Percentiles rank a stretch among this genome's conserved stretches.
phyloP scores from a whole-genome alignment of 1,140 invertebrate species.

The Drosophila santomea region DNA sequence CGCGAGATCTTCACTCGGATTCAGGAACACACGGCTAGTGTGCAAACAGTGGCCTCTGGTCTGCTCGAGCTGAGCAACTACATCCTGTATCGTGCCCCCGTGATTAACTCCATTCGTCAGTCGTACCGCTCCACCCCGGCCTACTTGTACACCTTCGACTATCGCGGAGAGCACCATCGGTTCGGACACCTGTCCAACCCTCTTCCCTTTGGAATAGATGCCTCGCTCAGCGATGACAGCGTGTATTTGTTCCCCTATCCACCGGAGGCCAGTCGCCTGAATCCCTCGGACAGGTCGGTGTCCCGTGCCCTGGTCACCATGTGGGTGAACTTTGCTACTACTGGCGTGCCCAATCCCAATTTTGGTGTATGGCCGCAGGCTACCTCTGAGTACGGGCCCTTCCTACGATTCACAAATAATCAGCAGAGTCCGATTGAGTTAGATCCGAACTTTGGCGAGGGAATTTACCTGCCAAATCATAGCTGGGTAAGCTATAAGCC shows the following conservation, averaged over 20 bases:
- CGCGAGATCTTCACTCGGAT: constrained; percentile 66
- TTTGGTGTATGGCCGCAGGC: constrained; percentile 66
- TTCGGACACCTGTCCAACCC: constrained; percentile 63
- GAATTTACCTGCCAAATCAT: constrained; percentile 63
- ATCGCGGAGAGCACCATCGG: constrained; percentile 75
- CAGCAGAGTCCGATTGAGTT: constrained; percentile 56
- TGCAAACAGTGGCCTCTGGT: constrained; percentile 43
- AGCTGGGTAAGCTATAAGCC: constrained; percentile 45
- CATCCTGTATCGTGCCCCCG: constrained; percentile 72
- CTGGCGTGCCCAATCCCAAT: constrained; percentile 57
- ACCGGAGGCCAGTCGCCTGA: constrained; percentile 54
- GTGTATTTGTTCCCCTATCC: constrained; percentile 84
- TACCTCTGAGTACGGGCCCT: constrained; percentile 68
- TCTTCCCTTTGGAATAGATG: constrained; percentile 73
- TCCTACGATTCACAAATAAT: constrained; percentile 71
- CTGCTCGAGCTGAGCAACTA: constrained; percentile 72
- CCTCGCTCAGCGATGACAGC: constrained; percentile 80
- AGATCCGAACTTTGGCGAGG: constrained; percentile 76
- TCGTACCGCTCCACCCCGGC: constrained; percentile 47
- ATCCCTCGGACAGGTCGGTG: constrained; percentile 61
- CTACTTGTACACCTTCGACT: constrained; percentile 78
- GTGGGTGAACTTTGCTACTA: constrained; percentile 72
- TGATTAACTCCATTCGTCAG: constrained; percentile 61
- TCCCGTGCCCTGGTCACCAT: constrained; percentile 65
- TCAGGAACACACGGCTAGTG: constrained; percentile 21